Base-by-base conservation (phyloP, 2,888 invertebrate species). In the Catocala sponsa region DNA sequence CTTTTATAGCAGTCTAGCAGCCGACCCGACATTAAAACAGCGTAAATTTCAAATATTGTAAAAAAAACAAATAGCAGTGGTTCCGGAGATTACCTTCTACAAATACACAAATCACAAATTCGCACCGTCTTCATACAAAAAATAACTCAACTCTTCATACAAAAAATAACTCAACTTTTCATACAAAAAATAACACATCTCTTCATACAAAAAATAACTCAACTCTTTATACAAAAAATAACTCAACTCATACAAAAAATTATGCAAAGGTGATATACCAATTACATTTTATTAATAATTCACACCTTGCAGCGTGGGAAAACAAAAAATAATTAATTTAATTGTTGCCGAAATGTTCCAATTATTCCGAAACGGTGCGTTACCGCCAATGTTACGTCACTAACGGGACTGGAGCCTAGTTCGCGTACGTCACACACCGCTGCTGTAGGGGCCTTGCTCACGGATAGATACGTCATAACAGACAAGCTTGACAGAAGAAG, bases 361-460 rank as follows among this genome's bases (percentile, higher is more conserved):
- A 54, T 63, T 54, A 62, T 33, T 50, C 13, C 59, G 69, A 63
- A 59, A 54, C 55, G 56, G 76, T 76, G 76, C 68, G 42, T 62
- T 77, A 77, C 79, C 46, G 49, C 25, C 25, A 25, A 32, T 47
- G 48, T 73, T 64, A 76, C 71, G 79, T 73, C 73, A 65, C 65
- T 73, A 77, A 76, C 76, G 69, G 76, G 67, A 72, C 32, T 12
- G 4, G 7, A 58, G 63, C 60, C 65, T 63, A 64, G 68, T 65
- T 76, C 11, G 48, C 4, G 13, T 43, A 57, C 57, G 63, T 63
- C 63, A 63, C 63, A 59, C 41, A 50, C 53, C 49, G 49, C 48
- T 53, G 49, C 42, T 13, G 44, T 25, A 38, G 35, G 35, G 41
- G 7, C 25, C 33, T 11, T 32, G 51, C n/a, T 5, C 12, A 35